Evolutionary conservation across 2,888 invertebrate species (phyloP), one percentile per base, ranked within the genome.

Genomic region (Mythimna pallens): DNA sequence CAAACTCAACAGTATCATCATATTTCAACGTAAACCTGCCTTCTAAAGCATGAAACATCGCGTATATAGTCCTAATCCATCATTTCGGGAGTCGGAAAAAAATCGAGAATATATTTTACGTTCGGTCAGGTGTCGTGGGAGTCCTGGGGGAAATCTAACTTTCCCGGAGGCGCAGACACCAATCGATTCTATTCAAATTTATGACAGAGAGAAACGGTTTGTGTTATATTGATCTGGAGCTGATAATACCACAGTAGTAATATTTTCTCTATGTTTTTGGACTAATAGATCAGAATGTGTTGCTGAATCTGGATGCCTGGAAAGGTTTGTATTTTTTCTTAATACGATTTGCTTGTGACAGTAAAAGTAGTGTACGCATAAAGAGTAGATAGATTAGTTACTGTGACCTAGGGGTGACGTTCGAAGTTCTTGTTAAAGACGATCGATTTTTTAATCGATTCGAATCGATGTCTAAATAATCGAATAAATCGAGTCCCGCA

Each of bases 141-240:
- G 93, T 94, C 96, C 94, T 94, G 88, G 85, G 96, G 96, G 96
- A 96, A 96, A 96, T 96, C 95, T 96, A 95, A 96, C 96, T 96
- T 95, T 94, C 94, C 96, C 94, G 92, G 94, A 93, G 95, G 96
- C 95, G 94, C 94, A 95, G 96, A 96, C 96, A 96, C 94, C 95
- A 94, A 96, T 96, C 96, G 96, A 96, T 96, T 96, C 96, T 95
- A 96, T 96, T 96, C 96, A 96, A 96, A 96, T 96, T 96, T 96
- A 96, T 96, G 96, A 95, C 94, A 93, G 94, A 93, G 95, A 93
- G 94, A 93, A 94, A 94, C 94, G 92, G 92, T 92, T 93, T 90
- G 87, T 82, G 82, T 78, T 82, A 78, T 68, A 92, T 86, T 78
- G 86, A 76, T 84, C 80, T 80, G 73, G 93, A 94, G 94, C 66